Evolutionary conservation across 2,113 vertebrate species (phyloP).

Genomic region (Saccopteryx bilineata): DNA sequence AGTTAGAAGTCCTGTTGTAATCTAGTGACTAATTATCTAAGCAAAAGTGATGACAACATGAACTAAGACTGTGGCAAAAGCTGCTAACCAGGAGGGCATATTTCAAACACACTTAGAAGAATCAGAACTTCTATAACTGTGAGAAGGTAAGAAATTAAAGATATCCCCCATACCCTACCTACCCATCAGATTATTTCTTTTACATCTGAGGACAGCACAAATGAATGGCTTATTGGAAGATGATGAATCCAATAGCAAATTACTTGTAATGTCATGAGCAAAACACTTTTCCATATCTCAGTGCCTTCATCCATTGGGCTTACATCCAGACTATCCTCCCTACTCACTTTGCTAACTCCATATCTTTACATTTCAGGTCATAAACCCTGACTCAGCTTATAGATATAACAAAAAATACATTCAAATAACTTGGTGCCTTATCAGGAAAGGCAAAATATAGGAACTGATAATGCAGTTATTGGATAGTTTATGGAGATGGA

Average conservation of each 20-base stretch:
- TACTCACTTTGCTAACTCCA: not conserved
- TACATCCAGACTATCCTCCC: not conserved
- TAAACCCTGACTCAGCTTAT: constrained; percentile 1
- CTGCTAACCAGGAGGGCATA: not conserved
- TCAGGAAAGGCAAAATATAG: constrained; percentile 28
- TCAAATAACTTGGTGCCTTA: constrained; percentile 23
- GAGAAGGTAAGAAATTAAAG: not conserved
- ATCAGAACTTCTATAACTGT: not conserved
- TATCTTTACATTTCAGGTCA: constrained; percentile 16
- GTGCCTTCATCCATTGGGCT: not conserved
- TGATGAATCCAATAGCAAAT: not conserved
- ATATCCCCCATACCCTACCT: fast-evolving
- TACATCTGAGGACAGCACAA: not conserved
- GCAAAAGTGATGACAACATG: not conserved
- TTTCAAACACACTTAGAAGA: not conserved
- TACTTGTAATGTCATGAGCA: not conserved
- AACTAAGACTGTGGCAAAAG: not conserved
- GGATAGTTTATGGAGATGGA: constrained; percentile 53
- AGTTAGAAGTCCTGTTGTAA: constrained; percentile 6
- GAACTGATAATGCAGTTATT: constrained; percentile 48
- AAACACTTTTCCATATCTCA: not conserved
- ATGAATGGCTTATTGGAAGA: not conserved
- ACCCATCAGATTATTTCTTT: not conserved
- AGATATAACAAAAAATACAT: not conserved
- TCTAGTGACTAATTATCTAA: not conserved